phyloP scores from a whole-genome alignment of 2,797 vertebrate genomes.

The Zalophus californianus region DNA sequence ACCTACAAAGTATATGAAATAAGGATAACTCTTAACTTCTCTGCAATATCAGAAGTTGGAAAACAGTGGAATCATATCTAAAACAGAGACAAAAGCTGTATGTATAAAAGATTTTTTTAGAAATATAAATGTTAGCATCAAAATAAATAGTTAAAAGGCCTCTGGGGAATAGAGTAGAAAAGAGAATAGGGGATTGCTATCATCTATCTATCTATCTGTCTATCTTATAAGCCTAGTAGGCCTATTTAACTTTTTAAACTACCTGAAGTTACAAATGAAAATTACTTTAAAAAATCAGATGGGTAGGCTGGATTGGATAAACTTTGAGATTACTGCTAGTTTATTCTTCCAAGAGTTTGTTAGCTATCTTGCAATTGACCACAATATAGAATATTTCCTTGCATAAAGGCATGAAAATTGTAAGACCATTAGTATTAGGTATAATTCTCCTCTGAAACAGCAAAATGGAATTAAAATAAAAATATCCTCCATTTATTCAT shows the following conservation, averaged over 20 bases:
- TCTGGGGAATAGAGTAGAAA: not conserved
- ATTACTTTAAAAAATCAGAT: not conserved
- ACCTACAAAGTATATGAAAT: not conserved
- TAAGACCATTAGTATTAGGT: not conserved
- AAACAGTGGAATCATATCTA: not conserved
- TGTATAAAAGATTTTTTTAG: not conserved
- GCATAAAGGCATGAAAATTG: not conserved
- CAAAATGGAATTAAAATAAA: not conserved
- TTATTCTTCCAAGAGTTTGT: not conserved
- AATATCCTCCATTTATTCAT: not conserved
- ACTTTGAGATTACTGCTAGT: not conserved
- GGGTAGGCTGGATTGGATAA: not conserved
- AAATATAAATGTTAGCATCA: not conserved
- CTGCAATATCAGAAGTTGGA: not conserved
- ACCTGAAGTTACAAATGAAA: not conserved
- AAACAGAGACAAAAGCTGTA: not conserved
- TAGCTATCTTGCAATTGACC: not conserved
- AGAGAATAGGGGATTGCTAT: not conserved
- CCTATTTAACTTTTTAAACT: slow-evolving; percentile 16
- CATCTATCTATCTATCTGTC: not conserved
- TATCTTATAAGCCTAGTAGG: not conserved
- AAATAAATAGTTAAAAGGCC: not conserved
- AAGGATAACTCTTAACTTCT: not conserved
- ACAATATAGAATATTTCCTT: not conserved
- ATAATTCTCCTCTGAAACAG: not conserved